Percentiles rank a stretch among this genome's conserved stretches.
Evolutionary conservation across 2,888 invertebrate genomes (phyloP).

Genomic region (Alentia gelatinosa): DNA sequence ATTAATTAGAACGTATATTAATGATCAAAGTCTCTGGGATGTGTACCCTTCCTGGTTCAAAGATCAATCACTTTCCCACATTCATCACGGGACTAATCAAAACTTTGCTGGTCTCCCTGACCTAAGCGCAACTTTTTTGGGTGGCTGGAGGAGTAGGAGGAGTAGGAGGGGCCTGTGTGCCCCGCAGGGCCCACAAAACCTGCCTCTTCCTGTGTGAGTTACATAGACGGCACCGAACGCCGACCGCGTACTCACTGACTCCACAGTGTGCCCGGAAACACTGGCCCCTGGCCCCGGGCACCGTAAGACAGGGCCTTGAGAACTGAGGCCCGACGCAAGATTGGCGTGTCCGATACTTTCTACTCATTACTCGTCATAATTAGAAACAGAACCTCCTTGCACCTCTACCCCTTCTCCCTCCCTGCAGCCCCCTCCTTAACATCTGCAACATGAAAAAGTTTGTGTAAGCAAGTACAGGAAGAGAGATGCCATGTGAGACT

Average conservation of each 20-base stretch:
- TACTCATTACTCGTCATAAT: slow-evolving; percentile 45
- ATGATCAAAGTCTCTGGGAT: slow-evolving; percentile 17
- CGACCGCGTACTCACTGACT: not conserved
- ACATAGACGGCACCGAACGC: slow-evolving; percentile 18
- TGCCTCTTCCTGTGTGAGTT: not conserved
- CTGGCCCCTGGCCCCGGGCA: not conserved
- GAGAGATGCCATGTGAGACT: no score
- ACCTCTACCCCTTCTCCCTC: no score
- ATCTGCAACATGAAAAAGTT: slow-evolving; percentile 8
- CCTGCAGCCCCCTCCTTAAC: slow-evolving; percentile 12
- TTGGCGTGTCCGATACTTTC: slow-evolving; percentile 35
- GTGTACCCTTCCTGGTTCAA: slow-evolving; percentile 8
- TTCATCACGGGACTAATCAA: slow-evolving; percentile 51
- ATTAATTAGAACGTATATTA: slow-evolving; percentile 43
- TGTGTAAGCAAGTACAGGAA: not conserved
- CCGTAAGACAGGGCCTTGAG: not conserved
- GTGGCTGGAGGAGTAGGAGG: not conserved
- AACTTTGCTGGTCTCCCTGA: slow-evolving; percentile 32
- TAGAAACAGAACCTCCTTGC: slow-evolving; percentile 20
- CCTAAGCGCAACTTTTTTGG: slow-evolving; percentile 31
- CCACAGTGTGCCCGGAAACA: not conserved
- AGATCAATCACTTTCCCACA: slow-evolving; percentile 46
- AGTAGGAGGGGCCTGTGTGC: not conserved
- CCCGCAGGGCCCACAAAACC: not conserved
- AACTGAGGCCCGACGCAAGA: slow-evolving; percentile 34